Conservation (phyloP, 1,140 invertebrate genomes). For the Tetranychus cinnabarinus region DNA sequence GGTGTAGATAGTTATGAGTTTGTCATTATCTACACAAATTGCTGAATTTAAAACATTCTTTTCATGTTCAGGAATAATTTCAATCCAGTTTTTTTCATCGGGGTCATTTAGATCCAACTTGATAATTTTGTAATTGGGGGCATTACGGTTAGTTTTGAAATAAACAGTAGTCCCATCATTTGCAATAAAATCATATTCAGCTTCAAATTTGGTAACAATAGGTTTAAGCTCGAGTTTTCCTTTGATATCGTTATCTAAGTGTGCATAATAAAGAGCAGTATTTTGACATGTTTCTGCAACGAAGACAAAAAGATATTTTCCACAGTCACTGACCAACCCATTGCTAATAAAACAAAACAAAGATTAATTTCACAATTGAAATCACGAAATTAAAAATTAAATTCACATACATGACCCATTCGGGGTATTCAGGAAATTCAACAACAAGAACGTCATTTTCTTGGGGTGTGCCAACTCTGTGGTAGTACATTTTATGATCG, state of each 20-base stretch:
- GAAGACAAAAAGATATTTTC: constrained; percentile 55
- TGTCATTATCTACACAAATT: constrained; percentile 50
- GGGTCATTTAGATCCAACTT: constrained; percentile 45
- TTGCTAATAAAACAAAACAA: background rate
- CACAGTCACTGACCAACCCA: constrained; percentile 61
- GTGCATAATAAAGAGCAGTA: constrained; percentile 59
- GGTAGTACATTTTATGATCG: constrained; percentile 85
- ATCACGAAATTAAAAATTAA: no score
- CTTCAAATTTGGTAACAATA: constrained; percentile 69
- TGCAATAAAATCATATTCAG: constrained; percentile 84
- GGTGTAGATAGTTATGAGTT: constrained; percentile 71
- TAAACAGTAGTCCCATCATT: constrained; percentile 58
- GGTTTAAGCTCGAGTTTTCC: constrained; percentile 39
- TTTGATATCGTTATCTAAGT: constrained; percentile 27
- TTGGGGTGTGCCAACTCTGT: constrained; percentile 60
- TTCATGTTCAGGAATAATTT: constrained; percentile 55
- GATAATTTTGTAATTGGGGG: constrained; percentile 69
- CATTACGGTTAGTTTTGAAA: constrained; percentile 80
- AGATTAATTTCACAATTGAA: background rate
- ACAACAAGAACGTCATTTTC: constrained; percentile 64
- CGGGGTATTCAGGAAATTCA: constrained; percentile 73
- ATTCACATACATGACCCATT: constrained; percentile 47
- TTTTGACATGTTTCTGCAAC: constrained; percentile 61
- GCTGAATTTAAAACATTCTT: constrained; percentile 67
- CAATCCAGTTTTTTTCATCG: constrained; percentile 39